Percentiles rank a stretch among this genome's conserved stretches.
Conservation (phyloP, 2,113 vertebrate genomes). For the Polyodon spathula region DNA sequence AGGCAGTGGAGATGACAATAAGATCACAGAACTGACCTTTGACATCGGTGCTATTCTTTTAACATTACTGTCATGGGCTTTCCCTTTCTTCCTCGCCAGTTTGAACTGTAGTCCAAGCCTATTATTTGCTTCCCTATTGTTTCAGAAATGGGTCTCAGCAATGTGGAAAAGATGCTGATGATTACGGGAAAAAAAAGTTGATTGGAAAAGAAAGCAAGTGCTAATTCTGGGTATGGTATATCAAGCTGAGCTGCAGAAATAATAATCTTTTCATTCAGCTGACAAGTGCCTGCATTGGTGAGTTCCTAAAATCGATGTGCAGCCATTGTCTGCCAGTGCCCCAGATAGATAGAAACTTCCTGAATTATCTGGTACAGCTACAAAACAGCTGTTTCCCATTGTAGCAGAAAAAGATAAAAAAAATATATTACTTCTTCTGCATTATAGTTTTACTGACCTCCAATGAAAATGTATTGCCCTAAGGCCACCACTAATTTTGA, state of each 20-base stretch:
- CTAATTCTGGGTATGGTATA: conserved; percentile 57
- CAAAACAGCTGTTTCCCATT: conserved; percentile 65
- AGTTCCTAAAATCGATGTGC: conserved; percentile 62
- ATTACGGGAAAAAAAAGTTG: conserved; percentile 51
- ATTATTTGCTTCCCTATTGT: conserved; percentile 65
- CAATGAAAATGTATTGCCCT: conserved; percentile 55
- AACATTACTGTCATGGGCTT: conserved; percentile 44
- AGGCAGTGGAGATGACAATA: conserved; percentile 53
- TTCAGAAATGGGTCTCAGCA: conserved; percentile 50
- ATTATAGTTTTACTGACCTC: conserved; percentile 29
- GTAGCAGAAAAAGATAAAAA: conserved; percentile 57
- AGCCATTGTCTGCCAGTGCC: conserved; percentile 59
- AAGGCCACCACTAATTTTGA: conserved; percentile 45
- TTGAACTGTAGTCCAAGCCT: conserved; percentile 52
- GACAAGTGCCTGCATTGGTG: conserved; percentile 60
- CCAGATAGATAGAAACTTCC: conserved; percentile 49
- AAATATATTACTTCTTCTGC: conserved; percentile 55
- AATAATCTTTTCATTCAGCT: conserved; percentile 60
- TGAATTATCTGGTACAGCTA: conserved; percentile 67
- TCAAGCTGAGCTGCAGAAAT: conserved; percentile 49
- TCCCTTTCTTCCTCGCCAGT: conserved; percentile 44
- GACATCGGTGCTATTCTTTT: conserved; percentile 56
- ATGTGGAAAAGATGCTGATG: conserved; percentile 66
- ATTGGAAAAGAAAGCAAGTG: conserved; percentile 55
- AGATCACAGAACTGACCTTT: conserved; percentile 70